Base-by-base conservation (phyloP, 2,888 invertebrate genomes). In the Lamellibrachia columna region DNA sequence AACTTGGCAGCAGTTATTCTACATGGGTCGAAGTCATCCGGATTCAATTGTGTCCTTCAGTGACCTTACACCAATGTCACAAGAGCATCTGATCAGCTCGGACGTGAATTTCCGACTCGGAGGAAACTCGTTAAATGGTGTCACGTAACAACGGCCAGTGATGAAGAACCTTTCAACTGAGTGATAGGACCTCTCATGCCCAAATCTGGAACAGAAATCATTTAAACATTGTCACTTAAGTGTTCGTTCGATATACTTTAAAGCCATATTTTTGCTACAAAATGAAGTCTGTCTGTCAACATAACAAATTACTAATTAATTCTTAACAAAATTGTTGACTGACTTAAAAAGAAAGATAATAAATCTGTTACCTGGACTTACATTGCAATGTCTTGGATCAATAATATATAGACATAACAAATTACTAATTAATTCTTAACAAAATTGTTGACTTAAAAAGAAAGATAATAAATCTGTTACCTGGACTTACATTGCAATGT, bases 131-230 rank as follows among this genome's bases (percentile, higher is more conserved):
- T 55, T 22, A 22, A 22, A 22, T 3, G 7, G 75, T 75, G 75
- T 15, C 75, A 75, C 75, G 22, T 22, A n/a, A 75, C 60, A 9
- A 60, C 22, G 7, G 3, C 75, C n/a, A n/a, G 75, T 75, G 75
- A n/a, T n/a, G 22, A 60, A 75, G 15, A 40, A 75, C 75, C 15
- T 75, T 22, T 15, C 75, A 75, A 15, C 75, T 6, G 22, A 22
- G 60, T 60, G 60, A 60, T 11, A 60, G 11, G 75, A 75, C 75
- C 6, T 75, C 75, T 91, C 91, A 91, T 53, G 91, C 91, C 91
- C 91, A 91, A 53, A 91, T 91, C 91, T 91, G n/a, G 9, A 91
- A 91, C 91, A 91, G 53, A 53, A 28, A 91, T 4, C n/a, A 91
- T 28, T 52, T 40, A 7, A 7, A 90, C 15, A 91, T 91, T 40